These are phyloP conservation scores for Idaea biselata DNA, from an alignment of 2,888 invertebrate genomes.

Conservation along the genomic window DNA sequence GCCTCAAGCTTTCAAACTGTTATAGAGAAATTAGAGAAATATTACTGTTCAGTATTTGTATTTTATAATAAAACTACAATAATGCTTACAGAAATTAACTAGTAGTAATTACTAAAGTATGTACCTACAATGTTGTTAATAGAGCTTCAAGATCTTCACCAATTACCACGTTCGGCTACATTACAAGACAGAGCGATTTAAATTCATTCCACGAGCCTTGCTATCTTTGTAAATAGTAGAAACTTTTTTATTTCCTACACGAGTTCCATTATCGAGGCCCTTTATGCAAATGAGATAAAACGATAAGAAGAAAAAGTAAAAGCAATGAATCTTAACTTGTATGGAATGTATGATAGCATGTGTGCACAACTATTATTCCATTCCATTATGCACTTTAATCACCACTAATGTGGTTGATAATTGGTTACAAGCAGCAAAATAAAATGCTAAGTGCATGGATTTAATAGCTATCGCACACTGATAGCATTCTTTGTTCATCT, in stretches of 20 bases:
- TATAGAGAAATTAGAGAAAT: neutral
- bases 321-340: conserved; percentile 5
- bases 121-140: conserved; percentile 9
- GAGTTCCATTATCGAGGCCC: conserved; percentile 8
- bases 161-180: conserved; percentile 4
- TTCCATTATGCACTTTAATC: neutral
- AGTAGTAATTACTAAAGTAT: conserved; percentile 22
- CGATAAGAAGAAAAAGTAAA: conserved; percentile 8
- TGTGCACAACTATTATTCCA: neutral
- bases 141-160: neutral
- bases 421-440: neutral
- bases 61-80: neutral
- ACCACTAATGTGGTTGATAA: conserved; percentile 3
- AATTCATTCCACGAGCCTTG: conserved; percentile 11
- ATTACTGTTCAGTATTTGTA: neutral
- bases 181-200: conserved; percentile 9
- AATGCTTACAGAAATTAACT: conserved; percentile 5
- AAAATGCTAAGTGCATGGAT: conserved; percentile 7
- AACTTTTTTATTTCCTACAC: conserved; percentile 12
- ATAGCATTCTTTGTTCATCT: conserved; percentile 11
- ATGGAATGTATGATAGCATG: neutral
- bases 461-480: conserved; percentile 10
- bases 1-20: neutral
- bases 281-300: conserved; percentile 16
- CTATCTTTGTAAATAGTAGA: conserved; percentile 10